Percentiles rank a stretch among this genome's conserved stretches.
Evolutionary conservation across 2,797 vertebrate genomes (phyloP).

Genomic region (Halcyon smyrnensis): DNA sequence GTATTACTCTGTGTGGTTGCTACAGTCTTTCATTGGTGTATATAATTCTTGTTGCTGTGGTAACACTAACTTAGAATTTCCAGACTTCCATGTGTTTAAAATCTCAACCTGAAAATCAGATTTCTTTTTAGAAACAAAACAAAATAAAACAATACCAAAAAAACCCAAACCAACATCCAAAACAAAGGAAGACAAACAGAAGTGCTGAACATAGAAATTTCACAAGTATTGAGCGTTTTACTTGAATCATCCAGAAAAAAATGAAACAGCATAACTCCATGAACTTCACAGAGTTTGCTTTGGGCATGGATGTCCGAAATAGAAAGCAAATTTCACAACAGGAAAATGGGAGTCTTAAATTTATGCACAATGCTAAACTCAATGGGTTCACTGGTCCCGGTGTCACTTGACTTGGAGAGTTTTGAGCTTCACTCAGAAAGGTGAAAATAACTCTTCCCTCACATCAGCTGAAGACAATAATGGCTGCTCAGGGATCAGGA

Average conservation of each 20-base stretch:
- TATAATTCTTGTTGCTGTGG: slow-evolving; percentile 1
- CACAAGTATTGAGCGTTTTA: neutral
- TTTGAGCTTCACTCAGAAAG: neutral
- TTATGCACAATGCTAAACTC: neutral
- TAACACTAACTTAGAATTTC: neutral
- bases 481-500: neutral
- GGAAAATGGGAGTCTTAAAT: neutral
- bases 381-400: neutral
- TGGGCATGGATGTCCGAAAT: neutral
- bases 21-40: neutral
- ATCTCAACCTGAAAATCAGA: neutral
- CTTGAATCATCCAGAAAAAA: neutral
- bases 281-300: neutral
- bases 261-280: neutral
- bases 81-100: neutral
- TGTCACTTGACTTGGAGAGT: neutral
- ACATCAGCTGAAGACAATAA: neutral
- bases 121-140: neutral
- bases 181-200: neutral
- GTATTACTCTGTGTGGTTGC: neutral
- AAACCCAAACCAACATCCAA: neutral
- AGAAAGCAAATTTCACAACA: neutral
- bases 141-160: too few species aligned
- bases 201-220: neutral
- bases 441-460: neutral